phyloP scores from a whole-genome alignment of 2,113 vertebrate species.

The Semicossyphus pulcher region DNA sequence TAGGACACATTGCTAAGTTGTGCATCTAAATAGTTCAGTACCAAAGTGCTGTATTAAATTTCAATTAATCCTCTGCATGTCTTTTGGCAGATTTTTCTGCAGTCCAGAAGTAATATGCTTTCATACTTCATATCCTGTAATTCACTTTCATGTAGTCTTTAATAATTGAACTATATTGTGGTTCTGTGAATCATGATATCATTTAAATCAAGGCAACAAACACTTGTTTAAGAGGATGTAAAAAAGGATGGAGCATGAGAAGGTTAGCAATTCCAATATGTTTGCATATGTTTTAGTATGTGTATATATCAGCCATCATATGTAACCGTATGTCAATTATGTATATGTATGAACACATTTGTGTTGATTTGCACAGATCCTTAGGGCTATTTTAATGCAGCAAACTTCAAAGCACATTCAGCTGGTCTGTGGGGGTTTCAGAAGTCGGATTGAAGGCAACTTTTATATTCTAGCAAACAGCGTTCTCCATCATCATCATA shows the following conservation, averaged over 20 bases:
- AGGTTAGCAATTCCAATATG: conserved; percentile 14
- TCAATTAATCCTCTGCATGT: background rate
- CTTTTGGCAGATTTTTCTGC: background rate
- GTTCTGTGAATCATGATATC: too few relatives aligned
- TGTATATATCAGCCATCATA: conserved; percentile 18
- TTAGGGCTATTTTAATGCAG: conserved; percentile 53
- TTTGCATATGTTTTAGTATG: conserved; percentile 15
- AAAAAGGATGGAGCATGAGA: background rate
- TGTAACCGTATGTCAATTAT: conserved; percentile 37
- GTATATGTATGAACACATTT: conserved; percentile 44
- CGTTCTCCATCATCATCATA: conserved; percentile 28
- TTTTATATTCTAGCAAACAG: conserved; percentile 33
- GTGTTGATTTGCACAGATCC: conserved; percentile 51
- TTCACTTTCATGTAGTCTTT: background rate
- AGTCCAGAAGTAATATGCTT: background rate
- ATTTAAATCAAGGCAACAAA: background rate
- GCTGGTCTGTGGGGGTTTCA: conserved; percentile 50
- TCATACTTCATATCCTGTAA: background rate
- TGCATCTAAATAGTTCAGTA: background rate
- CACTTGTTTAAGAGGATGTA: background rate
- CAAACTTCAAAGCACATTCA: conserved; percentile 63
- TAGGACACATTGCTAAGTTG: background rate
- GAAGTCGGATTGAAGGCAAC: conserved; percentile 22
- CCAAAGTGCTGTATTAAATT: background rate
- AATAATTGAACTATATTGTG: background rate